phyloP scores from a whole-genome alignment of 2,113 vertebrate genomes.

The Rostratula benghalensis region DNA sequence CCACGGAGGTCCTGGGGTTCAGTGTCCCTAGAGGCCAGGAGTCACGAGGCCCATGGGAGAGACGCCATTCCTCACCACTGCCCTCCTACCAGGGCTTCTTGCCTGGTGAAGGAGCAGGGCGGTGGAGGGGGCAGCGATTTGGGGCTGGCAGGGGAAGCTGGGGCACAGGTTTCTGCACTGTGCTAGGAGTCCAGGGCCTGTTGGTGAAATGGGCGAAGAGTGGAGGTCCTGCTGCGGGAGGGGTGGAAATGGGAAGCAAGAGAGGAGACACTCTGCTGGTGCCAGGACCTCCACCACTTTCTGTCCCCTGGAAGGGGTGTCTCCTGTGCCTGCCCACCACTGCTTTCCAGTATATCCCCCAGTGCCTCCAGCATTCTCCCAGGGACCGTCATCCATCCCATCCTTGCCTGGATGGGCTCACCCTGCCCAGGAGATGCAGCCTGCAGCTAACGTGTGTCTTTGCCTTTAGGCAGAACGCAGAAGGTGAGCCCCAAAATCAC shows the following conservation, averaged over 20 bases:
- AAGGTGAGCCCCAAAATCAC: neutral
- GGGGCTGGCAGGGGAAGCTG: neutral
- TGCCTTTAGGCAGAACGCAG: neutral
- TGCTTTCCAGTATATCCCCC: neutral
- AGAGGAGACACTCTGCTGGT: neutral
- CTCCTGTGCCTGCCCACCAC: neutral
- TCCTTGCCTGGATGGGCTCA: fast-evolving
- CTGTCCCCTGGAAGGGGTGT: neutral
- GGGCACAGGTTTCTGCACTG: neutral
- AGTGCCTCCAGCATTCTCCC: neutral
- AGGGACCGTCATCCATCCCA: too few relatives aligned
- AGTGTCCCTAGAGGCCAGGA: neutral
- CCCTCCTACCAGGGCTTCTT: neutral
- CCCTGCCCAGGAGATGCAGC: neutral
- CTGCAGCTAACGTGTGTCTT: neutral
- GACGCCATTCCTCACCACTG: neutral
- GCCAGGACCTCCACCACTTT: neutral
- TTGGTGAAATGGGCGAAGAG: neutral
- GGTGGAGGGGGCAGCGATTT: neutral
- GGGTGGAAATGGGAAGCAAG: neutral
- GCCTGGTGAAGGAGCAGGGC: fast-evolving
- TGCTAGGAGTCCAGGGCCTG: neutral
- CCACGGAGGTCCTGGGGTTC: neutral
- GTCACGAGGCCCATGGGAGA: fast-evolving
- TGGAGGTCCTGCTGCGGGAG: neutral